Evolutionary conservation across 2,888 invertebrate species (phyloP).

Genomic region (Pheosia gnoma): DNA sequence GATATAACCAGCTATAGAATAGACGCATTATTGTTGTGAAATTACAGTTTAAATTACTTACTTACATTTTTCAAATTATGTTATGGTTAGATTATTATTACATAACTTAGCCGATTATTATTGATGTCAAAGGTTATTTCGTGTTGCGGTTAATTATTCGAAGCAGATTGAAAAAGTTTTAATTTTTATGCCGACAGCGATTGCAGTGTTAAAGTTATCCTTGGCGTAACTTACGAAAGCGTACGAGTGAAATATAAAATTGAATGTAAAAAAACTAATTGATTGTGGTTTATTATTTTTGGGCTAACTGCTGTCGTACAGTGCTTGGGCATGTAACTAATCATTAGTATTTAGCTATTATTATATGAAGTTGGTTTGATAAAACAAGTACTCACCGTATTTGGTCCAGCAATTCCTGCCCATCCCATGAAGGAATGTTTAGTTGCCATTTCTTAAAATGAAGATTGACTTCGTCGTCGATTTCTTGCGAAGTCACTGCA

Average conservation of each 20-base stretch:
- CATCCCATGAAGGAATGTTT: neutral
- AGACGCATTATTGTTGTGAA: conserved; percentile 26
- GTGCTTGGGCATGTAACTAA: no score
- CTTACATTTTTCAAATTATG: conserved; percentile 9
- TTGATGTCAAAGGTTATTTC: conserved; percentile 63
- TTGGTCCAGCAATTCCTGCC: neutral
- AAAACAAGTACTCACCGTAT: conserved; percentile 23
- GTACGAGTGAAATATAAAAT: conserved; percentile 20
- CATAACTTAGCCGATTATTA: conserved; percentile 35
- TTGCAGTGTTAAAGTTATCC: conserved; percentile 41
- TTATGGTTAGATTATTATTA: conserved; percentile 34
- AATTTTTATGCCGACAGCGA: conserved; percentile 34
- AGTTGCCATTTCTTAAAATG: conserved; percentile 1
- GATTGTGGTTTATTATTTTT: conserved; percentile 7
- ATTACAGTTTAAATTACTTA: conserved; percentile 16
- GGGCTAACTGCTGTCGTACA: no score
- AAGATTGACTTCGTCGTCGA: neutral
- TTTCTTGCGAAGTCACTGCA: neutral
- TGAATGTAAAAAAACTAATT: conserved; percentile 14
- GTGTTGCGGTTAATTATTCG: conserved; percentile 59
- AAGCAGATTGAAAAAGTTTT: conserved; percentile 39
- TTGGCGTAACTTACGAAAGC: conserved; percentile 50
- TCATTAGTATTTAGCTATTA: no score
- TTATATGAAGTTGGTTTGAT: no score
- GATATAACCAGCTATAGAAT: neutral